These are phyloP conservation scores for Phenacoccus solenopsis DNA, from an alignment of 1,140 invertebrate genomes.

Conservation along the genomic window DNA sequence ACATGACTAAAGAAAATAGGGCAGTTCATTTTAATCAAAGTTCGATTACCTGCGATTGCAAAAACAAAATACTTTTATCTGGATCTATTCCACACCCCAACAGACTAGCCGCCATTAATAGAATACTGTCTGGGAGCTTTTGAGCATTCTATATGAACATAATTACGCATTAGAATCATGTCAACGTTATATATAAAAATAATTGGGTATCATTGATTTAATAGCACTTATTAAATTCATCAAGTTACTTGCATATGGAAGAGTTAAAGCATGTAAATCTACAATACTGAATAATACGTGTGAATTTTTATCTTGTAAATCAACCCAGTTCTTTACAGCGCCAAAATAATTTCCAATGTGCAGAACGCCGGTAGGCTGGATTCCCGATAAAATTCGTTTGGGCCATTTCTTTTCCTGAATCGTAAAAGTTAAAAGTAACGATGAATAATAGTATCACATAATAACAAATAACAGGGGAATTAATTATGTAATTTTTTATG, in stretches of 20 bases:
- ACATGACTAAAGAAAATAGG: background rate
- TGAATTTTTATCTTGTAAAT: slow-evolving; percentile 59
- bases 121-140: slow-evolving; percentile 52
- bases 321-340: slow-evolving; percentile 74
- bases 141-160: slow-evolving; percentile 45
- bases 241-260: slow-evolving; percentile 51
- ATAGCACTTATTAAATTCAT: background rate
- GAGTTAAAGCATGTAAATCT: slow-evolving; percentile 89
- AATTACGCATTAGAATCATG: background rate
- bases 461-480: too few species aligned
- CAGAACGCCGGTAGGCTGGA: slow-evolving; percentile 87
- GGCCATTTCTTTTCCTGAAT: slow-evolving; percentile 18
- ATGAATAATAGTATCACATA: too few species aligned
- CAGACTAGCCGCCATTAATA: slow-evolving; percentile 67
- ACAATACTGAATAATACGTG: slow-evolving; percentile 74
- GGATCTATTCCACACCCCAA: slow-evolving; percentile 87
- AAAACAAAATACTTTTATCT: slow-evolving; percentile 66
- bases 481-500: too few species aligned
- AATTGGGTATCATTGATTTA: background rate
- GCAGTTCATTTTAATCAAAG: background rate
- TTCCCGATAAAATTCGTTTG: slow-evolving; percentile 64
- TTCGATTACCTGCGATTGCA: slow-evolving; percentile 59
- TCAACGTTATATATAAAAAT: background rate
- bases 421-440: background rate
- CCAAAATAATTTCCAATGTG: slow-evolving; percentile 97